Conservation (phyloP, 1,140 invertebrate genomes). For the Lysiphlebus fabarum region DNA sequence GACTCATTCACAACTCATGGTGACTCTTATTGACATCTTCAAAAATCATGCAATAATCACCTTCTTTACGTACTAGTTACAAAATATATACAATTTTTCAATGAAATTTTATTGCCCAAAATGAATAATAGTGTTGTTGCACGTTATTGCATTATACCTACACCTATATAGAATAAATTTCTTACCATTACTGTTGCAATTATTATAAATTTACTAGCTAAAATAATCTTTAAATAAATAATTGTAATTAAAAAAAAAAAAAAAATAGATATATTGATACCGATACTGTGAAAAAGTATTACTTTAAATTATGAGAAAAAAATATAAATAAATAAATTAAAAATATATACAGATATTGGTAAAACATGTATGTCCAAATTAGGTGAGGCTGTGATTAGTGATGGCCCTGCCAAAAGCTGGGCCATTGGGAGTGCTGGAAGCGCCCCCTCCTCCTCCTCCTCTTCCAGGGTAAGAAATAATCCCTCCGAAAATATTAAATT, state of each 20-base stretch:
- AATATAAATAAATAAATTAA: slow-evolving; percentile 19
- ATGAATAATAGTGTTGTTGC: too few relatives aligned
- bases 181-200: too few relatives aligned
- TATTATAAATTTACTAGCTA: too few relatives aligned
- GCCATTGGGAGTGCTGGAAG: slow-evolving; percentile 56
- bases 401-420: slow-evolving; percentile 56
- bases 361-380: slow-evolving; percentile 50
- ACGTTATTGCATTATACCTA: too few relatives aligned
- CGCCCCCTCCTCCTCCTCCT: slow-evolving; percentile 58
- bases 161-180: too few relatives aligned
- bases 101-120: too few relatives aligned
- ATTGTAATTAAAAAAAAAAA: neutral
- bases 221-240: too few relatives aligned
- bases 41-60: too few relatives aligned
- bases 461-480: slow-evolving; percentile 60
- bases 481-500: slow-evolving; percentile 49
- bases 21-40: too few relatives aligned
- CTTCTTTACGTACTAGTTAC: too few relatives aligned
- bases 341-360: slow-evolving; percentile 38
- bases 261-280: slow-evolving; percentile 1
- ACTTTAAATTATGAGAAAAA: slow-evolving; percentile 22
- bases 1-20: too few relatives aligned
- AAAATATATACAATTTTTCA: too few relatives aligned
- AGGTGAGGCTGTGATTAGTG: slow-evolving; percentile 57
- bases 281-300: slow-evolving; percentile 49